These are phyloP conservation scores for Lasioglossum oenotherae DNA, from an alignment of 2,888 invertebrate genomes.

Conservation along the genomic window DNA sequence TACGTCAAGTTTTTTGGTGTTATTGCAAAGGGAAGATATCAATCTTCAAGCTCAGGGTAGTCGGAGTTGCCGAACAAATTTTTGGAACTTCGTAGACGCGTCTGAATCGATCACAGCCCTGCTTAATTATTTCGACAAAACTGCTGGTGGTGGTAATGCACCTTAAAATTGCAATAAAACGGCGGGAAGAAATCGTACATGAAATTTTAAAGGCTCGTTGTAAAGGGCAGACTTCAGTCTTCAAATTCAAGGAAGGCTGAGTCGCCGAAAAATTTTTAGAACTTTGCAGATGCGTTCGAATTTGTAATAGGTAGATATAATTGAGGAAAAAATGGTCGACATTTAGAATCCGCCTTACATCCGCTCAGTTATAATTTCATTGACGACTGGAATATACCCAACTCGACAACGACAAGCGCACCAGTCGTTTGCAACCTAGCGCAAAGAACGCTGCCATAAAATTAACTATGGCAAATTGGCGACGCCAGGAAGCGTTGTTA, in stretches of 20 bases:
- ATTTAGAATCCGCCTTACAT: too few relatives aligned
- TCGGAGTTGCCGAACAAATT: neutral
- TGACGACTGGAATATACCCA: neutral
- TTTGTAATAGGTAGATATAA: neutral
- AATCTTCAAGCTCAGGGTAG: neutral
- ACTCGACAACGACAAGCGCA: too few relatives aligned
- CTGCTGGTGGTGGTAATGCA: neutral
- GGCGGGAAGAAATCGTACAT: too few relatives aligned
- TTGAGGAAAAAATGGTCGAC: neutral
- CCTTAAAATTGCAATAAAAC: too few relatives aligned
- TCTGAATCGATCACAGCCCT: neutral
- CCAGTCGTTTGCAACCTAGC: neutral
- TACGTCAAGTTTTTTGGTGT: neutral
- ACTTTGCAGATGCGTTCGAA: too few relatives aligned
- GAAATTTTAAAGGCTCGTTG: too few relatives aligned
- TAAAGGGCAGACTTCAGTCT: too few relatives aligned
- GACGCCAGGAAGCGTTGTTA: neutral
- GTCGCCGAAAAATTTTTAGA: too few relatives aligned
- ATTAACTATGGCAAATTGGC: neutral
- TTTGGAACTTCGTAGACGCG: neutral
- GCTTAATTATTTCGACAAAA: neutral
- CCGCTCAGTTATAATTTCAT: neutral
- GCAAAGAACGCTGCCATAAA: neutral
- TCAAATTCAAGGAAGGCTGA: too few relatives aligned
- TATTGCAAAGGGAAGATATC: neutral